Conservation (phyloP, 2,888 invertebrate species). For the Hypolimnas misippus region DNA sequence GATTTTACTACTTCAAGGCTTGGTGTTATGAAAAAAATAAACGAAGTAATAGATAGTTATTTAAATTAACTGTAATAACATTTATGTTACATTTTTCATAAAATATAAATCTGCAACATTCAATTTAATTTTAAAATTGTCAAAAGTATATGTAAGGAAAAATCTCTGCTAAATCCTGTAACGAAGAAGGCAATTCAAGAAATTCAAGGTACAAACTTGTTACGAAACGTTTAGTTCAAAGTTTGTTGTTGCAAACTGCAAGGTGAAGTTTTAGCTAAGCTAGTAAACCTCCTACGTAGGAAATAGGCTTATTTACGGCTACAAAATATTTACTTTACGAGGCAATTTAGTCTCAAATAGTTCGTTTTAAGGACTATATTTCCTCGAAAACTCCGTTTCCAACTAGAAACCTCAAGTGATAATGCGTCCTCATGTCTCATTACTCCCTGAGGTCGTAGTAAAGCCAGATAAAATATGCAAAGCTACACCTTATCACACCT, state of each 20-base stretch:
- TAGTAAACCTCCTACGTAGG: conserved; percentile 5
- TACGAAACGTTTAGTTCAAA: conserved; percentile 8
- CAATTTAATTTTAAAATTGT: no score
- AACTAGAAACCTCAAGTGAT: conserved; percentile 1
- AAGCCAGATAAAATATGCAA: conserved; percentile 1
- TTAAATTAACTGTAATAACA: no score
- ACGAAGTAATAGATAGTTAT: no score
- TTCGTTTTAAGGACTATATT: neutral
- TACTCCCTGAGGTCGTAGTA: conserved; percentile 10
- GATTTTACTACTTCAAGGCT: no score
- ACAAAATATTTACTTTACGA: neutral
- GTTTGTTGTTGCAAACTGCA: conserved; percentile 7
- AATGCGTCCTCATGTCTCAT: conserved; percentile 10
- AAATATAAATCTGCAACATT: no score
- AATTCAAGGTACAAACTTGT: conserved; percentile 3
- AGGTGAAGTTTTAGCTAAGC: conserved; percentile 11
- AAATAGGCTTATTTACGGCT: conserved; percentile 12
- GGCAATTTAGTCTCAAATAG: neutral
- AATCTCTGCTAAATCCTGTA: no score
- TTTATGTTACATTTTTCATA: no score
- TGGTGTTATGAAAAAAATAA: no score
- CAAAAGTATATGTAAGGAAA: no score
- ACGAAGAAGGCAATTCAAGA: neutral
- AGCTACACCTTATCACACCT: neutral
- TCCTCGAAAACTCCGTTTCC: neutral